These are phyloP conservation scores for Drosophila seclusa DNA, from an alignment of 2,888 invertebrate genomes.

Conservation along the genomic window DNA sequence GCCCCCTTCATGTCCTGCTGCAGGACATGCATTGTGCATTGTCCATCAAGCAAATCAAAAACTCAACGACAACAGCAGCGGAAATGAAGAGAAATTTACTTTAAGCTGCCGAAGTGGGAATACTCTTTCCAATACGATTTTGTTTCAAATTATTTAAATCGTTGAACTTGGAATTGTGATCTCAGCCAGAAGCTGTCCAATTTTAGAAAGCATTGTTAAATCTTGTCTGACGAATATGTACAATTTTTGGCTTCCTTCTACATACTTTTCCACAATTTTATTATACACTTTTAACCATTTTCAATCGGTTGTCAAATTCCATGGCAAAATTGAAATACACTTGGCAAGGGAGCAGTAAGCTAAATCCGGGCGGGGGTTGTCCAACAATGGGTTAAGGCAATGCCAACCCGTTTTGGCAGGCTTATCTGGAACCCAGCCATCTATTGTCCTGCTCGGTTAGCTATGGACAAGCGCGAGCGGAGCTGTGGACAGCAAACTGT, in stretches of 20 bases:
- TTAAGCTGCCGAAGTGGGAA: slow-evolving; percentile 17
- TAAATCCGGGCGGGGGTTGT: slow-evolving; percentile 43
- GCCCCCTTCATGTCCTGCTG: slow-evolving; percentile 46
- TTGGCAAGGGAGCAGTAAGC: background rate
- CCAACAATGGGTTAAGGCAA: slow-evolving; percentile 39
- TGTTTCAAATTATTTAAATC: background rate
- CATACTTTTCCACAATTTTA: background rate
- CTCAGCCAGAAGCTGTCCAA: background rate
- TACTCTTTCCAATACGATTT: slow-evolving; percentile 23
- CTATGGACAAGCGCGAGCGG: slow-evolving; percentile 16
- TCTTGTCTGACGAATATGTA: too few species aligned
- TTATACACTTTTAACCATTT: background rate
- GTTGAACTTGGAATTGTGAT: background rate
- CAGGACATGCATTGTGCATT: slow-evolving; percentile 70
- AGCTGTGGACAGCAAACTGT: slow-evolving; percentile 8
- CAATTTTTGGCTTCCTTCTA: background rate
- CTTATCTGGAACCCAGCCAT: slow-evolving; percentile 40
- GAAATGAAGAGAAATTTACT: too few species aligned
- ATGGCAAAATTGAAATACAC: background rate
- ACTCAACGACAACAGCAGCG: slow-evolving; percentile 6
- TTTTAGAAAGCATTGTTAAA: background rate
- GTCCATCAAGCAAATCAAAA: slow-evolving; percentile 72
- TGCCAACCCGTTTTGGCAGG: slow-evolving; percentile 50
- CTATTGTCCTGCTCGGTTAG: slow-evolving; percentile 49
- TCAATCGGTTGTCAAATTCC: background rate